Conservation (phyloP, 2,797 vertebrate genomes). For the Rhynchonycteris naso region DNA sequence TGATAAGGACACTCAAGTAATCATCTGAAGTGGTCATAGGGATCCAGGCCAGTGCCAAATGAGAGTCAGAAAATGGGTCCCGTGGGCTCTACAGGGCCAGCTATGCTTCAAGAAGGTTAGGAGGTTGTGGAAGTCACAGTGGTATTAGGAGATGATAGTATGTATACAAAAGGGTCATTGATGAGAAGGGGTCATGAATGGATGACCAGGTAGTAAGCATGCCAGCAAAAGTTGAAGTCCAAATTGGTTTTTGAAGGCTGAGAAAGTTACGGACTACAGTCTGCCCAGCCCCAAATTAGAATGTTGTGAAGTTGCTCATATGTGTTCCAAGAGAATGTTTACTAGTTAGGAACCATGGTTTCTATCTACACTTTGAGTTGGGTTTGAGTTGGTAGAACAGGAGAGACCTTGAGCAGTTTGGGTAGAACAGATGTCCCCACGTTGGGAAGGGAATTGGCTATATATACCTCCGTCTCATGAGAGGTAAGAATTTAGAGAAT, state of each 20-base stretch:
- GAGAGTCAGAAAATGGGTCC: neutral
- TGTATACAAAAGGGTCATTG: neutral
- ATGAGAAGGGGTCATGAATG: neutral
- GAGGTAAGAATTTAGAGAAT: neutral
- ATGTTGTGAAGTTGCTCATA: neutral
- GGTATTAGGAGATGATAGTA: neutral
- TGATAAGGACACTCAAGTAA: neutral
- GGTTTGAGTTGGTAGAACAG: neutral
- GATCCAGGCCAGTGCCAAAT: neutral
- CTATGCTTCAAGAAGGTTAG: neutral
- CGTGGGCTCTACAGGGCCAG: neutral
- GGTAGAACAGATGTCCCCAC: neutral
- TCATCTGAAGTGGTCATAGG: neutral
- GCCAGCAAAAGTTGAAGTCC: neutral
- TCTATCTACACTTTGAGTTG: neutral
- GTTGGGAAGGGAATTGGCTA: neutral
- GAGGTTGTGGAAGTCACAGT: neutral
- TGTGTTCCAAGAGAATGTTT: neutral
- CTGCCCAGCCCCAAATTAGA: neutral
- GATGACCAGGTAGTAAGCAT: neutral
- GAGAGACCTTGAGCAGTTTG: neutral
- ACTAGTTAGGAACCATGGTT: neutral
- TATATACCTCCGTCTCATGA: neutral
- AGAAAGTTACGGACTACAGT: neutral
- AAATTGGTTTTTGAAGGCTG: neutral